Conservation (phyloP, 2,888 invertebrate species). For the Dryomyza anilis region DNA sequence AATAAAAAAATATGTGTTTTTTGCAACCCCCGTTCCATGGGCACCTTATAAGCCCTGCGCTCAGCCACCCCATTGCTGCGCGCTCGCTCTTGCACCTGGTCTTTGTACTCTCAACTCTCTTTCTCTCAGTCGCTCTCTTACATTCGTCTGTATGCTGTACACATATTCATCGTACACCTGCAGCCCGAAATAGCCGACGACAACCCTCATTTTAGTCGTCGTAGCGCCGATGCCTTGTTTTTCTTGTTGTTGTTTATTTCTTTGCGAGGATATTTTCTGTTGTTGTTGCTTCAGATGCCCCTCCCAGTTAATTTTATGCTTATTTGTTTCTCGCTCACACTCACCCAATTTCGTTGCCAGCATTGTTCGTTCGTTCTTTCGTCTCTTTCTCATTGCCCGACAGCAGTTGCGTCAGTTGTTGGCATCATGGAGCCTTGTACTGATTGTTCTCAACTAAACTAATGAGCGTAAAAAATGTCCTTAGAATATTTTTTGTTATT, state of each 20-base stretch:
- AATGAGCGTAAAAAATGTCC: constrained; percentile 4
- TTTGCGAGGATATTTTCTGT: constrained; percentile 6
- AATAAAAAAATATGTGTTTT: background rate
- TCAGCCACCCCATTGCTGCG: background rate
- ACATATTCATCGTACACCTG: too few relatives aligned
- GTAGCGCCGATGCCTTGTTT: constrained; percentile 36
- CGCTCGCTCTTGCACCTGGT: background rate
- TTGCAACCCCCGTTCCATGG: background rate
- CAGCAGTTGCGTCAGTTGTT: too few relatives aligned
- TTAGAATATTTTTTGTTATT: background rate
- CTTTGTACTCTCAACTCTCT: background rate
- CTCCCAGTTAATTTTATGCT: constrained; percentile 50
- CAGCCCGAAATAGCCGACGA: background rate
- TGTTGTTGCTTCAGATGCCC: constrained; percentile 39
- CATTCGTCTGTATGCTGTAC: too few relatives aligned
- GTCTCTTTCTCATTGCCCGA: background rate
- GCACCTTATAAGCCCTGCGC: background rate
- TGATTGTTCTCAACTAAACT: constrained; percentile 22
- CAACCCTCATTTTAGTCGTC: constrained; percentile 44
- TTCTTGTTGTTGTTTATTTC: constrained; percentile 14
- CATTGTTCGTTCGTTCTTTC: background rate
- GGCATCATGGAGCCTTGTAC: too few relatives aligned
- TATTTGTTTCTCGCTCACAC: background rate
- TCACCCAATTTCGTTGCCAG: too few relatives aligned
- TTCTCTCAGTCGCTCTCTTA: too few relatives aligned